Base-by-base conservation (phyloP, 2,113 vertebrate genomes). In the Muntiacus muntjak region DNA sequence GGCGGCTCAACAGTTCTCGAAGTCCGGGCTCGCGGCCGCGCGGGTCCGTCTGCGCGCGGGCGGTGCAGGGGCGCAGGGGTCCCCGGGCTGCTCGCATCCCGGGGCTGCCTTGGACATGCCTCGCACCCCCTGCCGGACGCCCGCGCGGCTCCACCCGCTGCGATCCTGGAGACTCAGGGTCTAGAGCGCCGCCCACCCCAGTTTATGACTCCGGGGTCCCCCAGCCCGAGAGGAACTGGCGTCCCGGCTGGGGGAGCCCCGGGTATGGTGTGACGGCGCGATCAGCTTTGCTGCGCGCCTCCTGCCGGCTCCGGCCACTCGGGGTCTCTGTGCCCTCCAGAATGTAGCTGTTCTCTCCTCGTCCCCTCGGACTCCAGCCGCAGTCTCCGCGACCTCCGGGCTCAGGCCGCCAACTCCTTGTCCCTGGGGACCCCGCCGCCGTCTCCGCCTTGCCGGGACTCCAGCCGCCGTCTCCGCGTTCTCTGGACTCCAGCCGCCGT, bases 1-100 rank as follows among this genome's bases (percentile, higher is more conserved):
- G 93, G 87, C 86, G 7, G 96, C 95, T 97, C 98, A 97, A 98
- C 98, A 98, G 97, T 98, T 98, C 94, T 17, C 60, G 93, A 98
- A 98, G 97, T 98, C 79, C 40, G 3, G 25, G 91, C 81, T 93
- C 28, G 84, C 71, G 62, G 84, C 67, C 81, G 74, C 92, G 71
- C 82, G 30, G 89, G 97, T 96, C 85, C 26, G 30, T 67, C 36
- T 71, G 97, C 57, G 62, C 97, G 62, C 57, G 14, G 64, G 64
- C 67, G 87, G 96, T 40, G 78, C 95, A 52, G 94, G 82, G 91
- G 86, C 71, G 93, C 93, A 26, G 93, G 92, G 67, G 84, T 3
- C n/a, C 60, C 95, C 7, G 79, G 95, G 83, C 94, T 40, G 88
- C 95, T 11, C 60, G 90, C 33, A 33, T n/a, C 54, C 52, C 74